Evolutionary conservation across 2,888 invertebrate species (phyloP).

Genomic region (Phortica magna): DNA sequence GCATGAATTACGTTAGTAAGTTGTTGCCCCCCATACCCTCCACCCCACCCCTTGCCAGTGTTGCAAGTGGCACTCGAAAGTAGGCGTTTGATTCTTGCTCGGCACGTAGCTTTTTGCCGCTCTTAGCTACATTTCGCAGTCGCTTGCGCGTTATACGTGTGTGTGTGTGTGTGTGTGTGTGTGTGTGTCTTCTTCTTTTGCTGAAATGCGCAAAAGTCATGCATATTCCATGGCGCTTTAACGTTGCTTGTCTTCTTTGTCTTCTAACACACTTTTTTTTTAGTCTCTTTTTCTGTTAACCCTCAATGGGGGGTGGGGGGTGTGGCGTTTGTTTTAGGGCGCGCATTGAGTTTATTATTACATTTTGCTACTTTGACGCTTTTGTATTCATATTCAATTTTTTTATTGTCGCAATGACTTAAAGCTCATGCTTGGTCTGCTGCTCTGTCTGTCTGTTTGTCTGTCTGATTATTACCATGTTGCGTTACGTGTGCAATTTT

Average conservation of each 20-base stretch:
- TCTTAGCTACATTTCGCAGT: too few species aligned
- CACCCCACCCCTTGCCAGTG: too few species aligned
- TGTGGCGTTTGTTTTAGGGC: too few species aligned
- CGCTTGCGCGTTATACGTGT: too few species aligned
- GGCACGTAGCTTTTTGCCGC: too few species aligned
- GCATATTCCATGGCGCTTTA: constrained; percentile 1
- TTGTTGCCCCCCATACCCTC: neutral
- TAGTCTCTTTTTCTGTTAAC: neutral
- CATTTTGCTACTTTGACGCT: constrained; percentile 31
- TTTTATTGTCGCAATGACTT: constrained; percentile 50
- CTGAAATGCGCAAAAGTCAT: constrained; percentile 11
- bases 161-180: too few species aligned
- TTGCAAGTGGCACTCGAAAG: too few species aligned
- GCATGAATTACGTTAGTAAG: constrained; percentile 36
- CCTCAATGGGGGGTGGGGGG: constrained; percentile 23
- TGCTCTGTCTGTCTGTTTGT: constrained; percentile 48
- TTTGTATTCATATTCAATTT: constrained; percentile 67
- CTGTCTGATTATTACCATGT: constrained; percentile 42
- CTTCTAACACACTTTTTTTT: neutral
- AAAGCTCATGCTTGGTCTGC: neutral
- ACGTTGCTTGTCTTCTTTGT: neutral
- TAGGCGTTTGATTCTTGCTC: too few species aligned
- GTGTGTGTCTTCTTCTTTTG: neutral
- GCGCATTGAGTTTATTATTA: neutral
- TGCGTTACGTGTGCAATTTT: constrained; percentile 65